A percentile compares a stretch with the other conserved stretches of the same genome.
phyloP scores from a whole-genome alignment of 2,113 vertebrate species.

The Tauraco erythrolophus region DNA sequence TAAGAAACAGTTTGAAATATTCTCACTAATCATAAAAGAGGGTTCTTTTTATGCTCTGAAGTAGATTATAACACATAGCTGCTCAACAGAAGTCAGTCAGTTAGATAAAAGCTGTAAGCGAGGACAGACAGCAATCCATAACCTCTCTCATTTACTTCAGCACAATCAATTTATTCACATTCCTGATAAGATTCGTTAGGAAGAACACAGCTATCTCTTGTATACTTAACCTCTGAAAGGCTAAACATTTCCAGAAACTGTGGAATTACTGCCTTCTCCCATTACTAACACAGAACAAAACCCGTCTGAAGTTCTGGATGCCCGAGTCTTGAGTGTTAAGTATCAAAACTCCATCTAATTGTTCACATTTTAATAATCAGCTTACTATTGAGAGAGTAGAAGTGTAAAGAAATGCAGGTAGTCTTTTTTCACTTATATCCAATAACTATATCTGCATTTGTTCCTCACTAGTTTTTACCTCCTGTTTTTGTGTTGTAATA shows the following conservation, averaged over 20 bases:
- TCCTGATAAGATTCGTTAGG: background rate
- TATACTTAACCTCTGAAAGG: background rate
- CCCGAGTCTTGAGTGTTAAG: background rate
- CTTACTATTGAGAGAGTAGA: background rate
- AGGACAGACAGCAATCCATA: background rate
- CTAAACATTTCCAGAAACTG: background rate
- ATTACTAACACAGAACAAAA: background rate
- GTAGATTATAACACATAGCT: background rate
- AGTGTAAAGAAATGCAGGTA: background rate
- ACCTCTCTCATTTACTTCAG: background rate
- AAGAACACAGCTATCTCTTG: background rate
- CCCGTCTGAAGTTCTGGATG: background rate
- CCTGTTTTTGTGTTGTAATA: conserved; percentile 81
- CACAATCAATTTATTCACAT: background rate
- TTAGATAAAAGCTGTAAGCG: background rate
- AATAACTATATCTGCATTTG: background rate
- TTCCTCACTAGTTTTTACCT: conserved; percentile 67
- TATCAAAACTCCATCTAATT: background rate
- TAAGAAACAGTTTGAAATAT: background rate
- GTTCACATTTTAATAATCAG: background rate
- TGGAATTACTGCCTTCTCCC: background rate
- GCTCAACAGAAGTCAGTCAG: background rate
- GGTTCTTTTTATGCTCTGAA: background rate
- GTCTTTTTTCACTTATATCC: background rate
- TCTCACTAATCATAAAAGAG: background rate